Evolutionary conservation across 2,888 invertebrate genomes (phyloP), one percentile per base, ranked within the genome.

Genomic region (Cephus runcator): DNA sequence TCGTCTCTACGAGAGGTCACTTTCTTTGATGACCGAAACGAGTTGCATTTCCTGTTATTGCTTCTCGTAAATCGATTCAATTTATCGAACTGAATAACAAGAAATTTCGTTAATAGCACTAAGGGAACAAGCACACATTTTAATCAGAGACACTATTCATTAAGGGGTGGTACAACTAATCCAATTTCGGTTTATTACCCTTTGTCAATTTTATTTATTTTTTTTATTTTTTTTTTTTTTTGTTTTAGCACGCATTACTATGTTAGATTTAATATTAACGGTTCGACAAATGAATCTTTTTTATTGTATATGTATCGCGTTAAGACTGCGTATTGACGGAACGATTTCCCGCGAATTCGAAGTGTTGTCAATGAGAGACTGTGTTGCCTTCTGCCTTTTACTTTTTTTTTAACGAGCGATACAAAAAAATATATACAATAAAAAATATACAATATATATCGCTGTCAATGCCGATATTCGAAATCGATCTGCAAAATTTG

Each of bases 71-170:
- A 9, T 1, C 56, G 23, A 40, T 40, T 40, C 73, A 76, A 34
- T 74, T 79, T 81, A 79, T 79, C 79, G 75, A 80, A 69, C 71
- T 74, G 35, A 56, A 30, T 31, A 73, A 35, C 31, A 33, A 34
- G 34, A 76, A 34, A 78, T 77, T 69, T 73, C 15, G 69, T 31
- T 78, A 80, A 80, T 81, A 78, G 80, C 79, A 79, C 83, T 80
- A 82, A 79, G 81, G 73, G 75, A 78, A 77, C 80, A 81, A 80
- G 80, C 79, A 77, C 80, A 79, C 81, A 77, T 80, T 82, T 78
- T 78, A 86, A 85, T 83, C 81, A 80, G 81, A 85, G 77, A 68
- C 56, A 23, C 56, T 56, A 23, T 56, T 23, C 56, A 56, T 23
- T 23, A 23, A 23, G 56, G 56, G 56, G 23, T 15, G 23, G 9